Evolutionary conservation across 2,888 invertebrate genomes (phyloP).

Genomic region (Diarsia dahlii): DNA sequence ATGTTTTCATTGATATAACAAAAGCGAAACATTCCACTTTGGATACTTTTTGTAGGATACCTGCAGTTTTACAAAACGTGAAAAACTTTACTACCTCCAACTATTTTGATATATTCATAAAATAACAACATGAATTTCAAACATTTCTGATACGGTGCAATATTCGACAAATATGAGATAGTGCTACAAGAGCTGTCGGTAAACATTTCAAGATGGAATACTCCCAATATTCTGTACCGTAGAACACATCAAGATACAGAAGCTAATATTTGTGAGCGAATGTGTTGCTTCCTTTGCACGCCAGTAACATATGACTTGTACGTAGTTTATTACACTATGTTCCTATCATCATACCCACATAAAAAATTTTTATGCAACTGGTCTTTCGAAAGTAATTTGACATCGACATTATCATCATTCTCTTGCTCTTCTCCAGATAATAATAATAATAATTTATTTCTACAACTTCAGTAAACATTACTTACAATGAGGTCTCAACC

Average conservation of each 20-base stretch:
- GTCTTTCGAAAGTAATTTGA: neutral
- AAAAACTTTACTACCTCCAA: neutral
- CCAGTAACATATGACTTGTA: neutral
- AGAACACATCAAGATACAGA: constrained; percentile 13
- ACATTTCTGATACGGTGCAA: constrained; percentile 13
- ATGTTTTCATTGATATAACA: neutral
- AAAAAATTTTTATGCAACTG: neutral
- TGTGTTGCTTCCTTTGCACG: constrained; percentile 12
- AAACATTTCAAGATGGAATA: constrained; percentile 22
- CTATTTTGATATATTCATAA: neutral
- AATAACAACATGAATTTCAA: constrained; percentile 8
- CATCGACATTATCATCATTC: too few relatives aligned
- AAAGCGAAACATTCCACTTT: neutral
- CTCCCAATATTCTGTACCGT: constrained; percentile 21
- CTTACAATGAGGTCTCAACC: too few relatives aligned
- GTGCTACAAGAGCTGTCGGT: neutral
- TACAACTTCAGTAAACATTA: too few relatives aligned
- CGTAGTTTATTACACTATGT: neutral
- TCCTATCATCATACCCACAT: too few relatives aligned
- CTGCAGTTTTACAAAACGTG: neutral
- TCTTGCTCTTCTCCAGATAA: too few relatives aligned
- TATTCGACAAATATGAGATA: constrained; percentile 37
- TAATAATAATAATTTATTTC: too few relatives aligned
- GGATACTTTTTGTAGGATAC: neutral
- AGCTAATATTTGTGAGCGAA: constrained; percentile 28